Evolutionary conservation across 1,140 invertebrate genomes (phyloP), one percentile per base, ranked within the genome.

Genomic region (Magallana gigas): DNA sequence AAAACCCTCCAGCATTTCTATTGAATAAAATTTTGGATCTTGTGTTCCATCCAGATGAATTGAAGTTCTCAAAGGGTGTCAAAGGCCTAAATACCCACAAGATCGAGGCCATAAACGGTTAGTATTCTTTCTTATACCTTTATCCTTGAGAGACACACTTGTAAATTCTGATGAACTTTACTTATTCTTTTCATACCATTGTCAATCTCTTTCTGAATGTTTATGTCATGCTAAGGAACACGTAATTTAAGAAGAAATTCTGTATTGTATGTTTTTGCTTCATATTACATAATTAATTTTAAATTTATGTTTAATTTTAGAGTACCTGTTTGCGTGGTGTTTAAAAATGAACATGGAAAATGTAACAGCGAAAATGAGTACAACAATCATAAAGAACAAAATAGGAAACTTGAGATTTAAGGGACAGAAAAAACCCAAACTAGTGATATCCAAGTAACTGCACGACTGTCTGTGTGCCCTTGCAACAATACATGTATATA

Each of bases 11-110:
- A 18, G 71, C 48, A 36, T 76, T 76, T 76, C 71, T 76, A 11
- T 36, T 76, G 71, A 76, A 76, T 76, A 76, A 80, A 14, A 56
- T 80, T 80, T 12, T 80, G 14, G 71, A 80, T 16, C 12, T 80
- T 29, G 71, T 80, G 12, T 80, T 48, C 12, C 12, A 16, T 80
- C 12, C 16, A 14, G 48, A 29, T 23, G 71, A 48, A 56, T 23
- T 80, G 48, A 29, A 80, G 48, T 18, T 36, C 11, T 80, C 71
- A 6, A 80, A 80, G 23, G 71, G 71, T 18, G 71, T 80, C 12
- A 29, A 56, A 36, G 71, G 71, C 12, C 71, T 80, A 11, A 23
- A 80, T 18, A 76, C 71, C 11, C 71, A 76, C 36, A 76, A 76
- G 18, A 76, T 76, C 5, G 71, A 76, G 18, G 71, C 71, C 12